These are phyloP conservation scores for Ichneumon xanthorius DNA, from an alignment of 2,888 invertebrate species.

Conservation along the genomic window DNA sequence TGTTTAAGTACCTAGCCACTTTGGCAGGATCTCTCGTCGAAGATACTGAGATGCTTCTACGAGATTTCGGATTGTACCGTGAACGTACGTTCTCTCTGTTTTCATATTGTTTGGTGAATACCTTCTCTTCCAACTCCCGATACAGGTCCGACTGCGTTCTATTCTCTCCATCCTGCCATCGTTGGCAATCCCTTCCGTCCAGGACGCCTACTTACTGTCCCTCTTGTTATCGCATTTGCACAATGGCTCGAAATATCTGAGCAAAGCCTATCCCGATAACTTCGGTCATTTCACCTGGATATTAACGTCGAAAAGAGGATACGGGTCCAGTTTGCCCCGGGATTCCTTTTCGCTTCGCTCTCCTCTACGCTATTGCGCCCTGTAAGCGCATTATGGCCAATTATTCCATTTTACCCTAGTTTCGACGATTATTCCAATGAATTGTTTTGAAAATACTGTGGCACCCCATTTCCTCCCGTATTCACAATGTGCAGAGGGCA, in stretches of 20 bases:
- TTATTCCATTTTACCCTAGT: no score
- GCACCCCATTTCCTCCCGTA: no score
- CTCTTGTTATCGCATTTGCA: background rate
- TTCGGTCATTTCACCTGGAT: background rate
- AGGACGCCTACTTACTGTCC: background rate
- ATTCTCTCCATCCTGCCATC: background rate
- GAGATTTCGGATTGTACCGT: background rate
- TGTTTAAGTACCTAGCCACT: conserved; percentile 24
- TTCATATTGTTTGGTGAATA: background rate
- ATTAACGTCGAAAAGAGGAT: background rate
- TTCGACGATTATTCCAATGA: no score
- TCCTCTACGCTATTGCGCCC: no score
- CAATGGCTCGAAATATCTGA: background rate
- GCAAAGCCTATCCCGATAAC: background rate
- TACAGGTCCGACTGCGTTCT: background rate
- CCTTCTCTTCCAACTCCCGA: background rate
- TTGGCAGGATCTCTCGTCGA: conserved; percentile 4
- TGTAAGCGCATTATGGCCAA: no score
- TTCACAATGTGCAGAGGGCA: no score
- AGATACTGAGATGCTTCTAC: background rate
- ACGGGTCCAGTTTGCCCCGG: no score
- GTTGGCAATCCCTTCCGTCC: background rate
- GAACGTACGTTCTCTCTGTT: background rate
- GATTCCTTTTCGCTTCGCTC: no score
- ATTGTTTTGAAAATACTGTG: no score